A percentile compares a stretch with the other conserved stretches of the same genome.
Conservation (phyloP, 2,113 vertebrate genomes). For the Tetraodon nigroviridis region DNA sequence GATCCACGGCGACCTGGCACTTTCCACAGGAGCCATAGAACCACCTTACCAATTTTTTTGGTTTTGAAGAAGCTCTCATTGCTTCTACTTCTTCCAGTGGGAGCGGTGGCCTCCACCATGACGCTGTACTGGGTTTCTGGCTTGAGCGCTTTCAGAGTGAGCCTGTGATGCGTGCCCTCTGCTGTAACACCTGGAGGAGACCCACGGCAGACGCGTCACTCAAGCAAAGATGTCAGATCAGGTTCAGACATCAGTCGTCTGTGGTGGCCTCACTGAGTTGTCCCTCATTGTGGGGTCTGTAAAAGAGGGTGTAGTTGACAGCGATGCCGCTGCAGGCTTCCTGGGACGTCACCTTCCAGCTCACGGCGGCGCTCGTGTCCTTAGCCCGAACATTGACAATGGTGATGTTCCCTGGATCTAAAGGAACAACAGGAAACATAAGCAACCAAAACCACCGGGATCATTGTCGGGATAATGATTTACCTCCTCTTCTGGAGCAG, state of each 20-base stretch:
- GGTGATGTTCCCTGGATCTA: slow-evolving; percentile 37
- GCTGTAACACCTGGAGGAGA: slow-evolving; percentile 74
- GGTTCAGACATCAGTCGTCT: background rate
- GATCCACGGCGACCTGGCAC: background rate
- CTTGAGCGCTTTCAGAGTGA: slow-evolving; percentile 67
- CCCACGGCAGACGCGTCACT: background rate
- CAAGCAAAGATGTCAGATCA: background rate
- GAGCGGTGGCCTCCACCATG: slow-evolving; percentile 70
- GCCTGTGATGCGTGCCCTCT: slow-evolving; percentile 34
- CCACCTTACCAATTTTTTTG: slow-evolving; percentile 72
- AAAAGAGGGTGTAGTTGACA: slow-evolving; percentile 41
- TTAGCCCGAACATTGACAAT: background rate
- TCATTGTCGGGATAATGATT: background rate
- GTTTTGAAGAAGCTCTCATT: slow-evolving; percentile 69
- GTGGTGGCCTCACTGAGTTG: slow-evolving; percentile 34
- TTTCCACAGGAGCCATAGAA: background rate
- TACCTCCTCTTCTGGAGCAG: slow-evolving; percentile 56
- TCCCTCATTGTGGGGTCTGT: background rate
- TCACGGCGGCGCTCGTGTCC: slow-evolving; percentile 32
- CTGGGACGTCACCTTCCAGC: slow-evolving; percentile 29
- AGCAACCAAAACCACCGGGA: background rate
- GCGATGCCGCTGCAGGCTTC: slow-evolving; percentile 36
- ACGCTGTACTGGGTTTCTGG: slow-evolving; percentile 73
- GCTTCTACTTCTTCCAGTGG: slow-evolving; percentile 65
- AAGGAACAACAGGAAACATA: background rate